These are phyloP conservation scores for Gavialis gangeticus DNA, from an alignment of 2,113 vertebrate species.

Conservation along the genomic window DNA sequence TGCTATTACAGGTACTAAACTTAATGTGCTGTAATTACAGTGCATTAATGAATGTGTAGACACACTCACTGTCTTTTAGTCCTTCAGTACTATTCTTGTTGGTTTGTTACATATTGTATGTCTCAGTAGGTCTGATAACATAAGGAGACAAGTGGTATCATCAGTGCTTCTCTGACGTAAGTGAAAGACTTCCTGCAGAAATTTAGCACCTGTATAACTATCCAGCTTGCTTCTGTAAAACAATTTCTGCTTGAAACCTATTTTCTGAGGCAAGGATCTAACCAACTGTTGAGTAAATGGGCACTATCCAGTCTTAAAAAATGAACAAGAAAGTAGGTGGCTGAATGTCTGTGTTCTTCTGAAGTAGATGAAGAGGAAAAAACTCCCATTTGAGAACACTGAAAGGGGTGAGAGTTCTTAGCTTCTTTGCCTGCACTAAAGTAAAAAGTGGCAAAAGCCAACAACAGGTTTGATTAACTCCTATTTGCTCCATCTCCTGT, in stretches of 20 bases:
- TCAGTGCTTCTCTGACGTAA: neutral
- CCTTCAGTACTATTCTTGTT: neutral
- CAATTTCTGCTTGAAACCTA: neutral
- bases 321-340: neutral
- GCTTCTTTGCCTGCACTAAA: neutral
- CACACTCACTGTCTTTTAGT: neutral
- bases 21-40: too few relatives aligned
- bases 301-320: neutral
- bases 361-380: fast-evolving
- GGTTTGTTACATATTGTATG: neutral
- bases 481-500: neutral
- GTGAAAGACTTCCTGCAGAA: neutral
- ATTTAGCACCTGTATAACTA: neutral
- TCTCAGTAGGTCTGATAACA: neutral
- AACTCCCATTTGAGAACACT: neutral
- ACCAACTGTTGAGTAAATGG: neutral
- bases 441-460: neutral
- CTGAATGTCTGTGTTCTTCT: constrained; percentile 4
- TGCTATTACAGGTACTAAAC: too few relatives aligned
- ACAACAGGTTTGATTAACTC: neutral
- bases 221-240: neutral
- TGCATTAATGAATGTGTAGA: too few relatives aligned
- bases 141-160: neutral
- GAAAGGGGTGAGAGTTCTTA: neutral
- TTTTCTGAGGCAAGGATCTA: neutral